Conservation (phyloP, 2,113 vertebrate genomes). For the Ptychochromis oligacanthus region DNA sequence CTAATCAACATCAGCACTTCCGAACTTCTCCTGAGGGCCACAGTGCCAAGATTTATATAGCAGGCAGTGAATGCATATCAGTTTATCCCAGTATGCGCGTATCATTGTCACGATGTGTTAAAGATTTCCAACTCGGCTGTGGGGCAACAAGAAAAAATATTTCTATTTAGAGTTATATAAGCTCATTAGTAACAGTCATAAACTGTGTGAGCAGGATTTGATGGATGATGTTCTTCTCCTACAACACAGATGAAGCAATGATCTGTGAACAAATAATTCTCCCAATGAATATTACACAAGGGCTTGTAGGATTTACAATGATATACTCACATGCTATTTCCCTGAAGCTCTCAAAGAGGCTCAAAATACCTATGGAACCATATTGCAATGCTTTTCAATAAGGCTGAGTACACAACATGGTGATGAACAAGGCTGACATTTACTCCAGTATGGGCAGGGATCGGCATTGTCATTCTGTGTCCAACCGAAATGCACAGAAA, state of each 20-base stretch:
- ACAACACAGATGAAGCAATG: slow-evolving; percentile 43
- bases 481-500: slow-evolving; percentile 5
- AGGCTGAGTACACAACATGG: not conserved
- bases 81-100: slow-evolving; percentile 11
- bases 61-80: not conserved
- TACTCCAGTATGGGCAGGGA: not conserved
- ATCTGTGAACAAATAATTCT: slow-evolving; percentile 49
- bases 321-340: slow-evolving; percentile 18
- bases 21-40: slow-evolving; percentile 54
- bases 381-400: slow-evolving; percentile 2
- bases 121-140: slow-evolving; percentile 40
- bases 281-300: slow-evolving; percentile 33
- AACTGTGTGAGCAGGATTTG: slow-evolving; percentile 33
- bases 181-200: slow-evolving; percentile 56
- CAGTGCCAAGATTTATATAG: slow-evolving; percentile 23
- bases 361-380: not conserved
- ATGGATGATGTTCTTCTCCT: slow-evolving; percentile 18
- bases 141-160: slow-evolving; percentile 34
- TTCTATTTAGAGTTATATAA: slow-evolving; percentile 59
- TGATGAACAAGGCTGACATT: slow-evolving; percentile 9
- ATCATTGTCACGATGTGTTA: slow-evolving; percentile 53
- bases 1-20: slow-evolving; percentile 75
- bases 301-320: slow-evolving; percentile 25
- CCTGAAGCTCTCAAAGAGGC: not conserved
- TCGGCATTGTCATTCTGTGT: slow-evolving; percentile 34